Evolutionary conservation across 2,888 invertebrate species (phyloP).

Genomic region (Xylocampa areola): DNA sequence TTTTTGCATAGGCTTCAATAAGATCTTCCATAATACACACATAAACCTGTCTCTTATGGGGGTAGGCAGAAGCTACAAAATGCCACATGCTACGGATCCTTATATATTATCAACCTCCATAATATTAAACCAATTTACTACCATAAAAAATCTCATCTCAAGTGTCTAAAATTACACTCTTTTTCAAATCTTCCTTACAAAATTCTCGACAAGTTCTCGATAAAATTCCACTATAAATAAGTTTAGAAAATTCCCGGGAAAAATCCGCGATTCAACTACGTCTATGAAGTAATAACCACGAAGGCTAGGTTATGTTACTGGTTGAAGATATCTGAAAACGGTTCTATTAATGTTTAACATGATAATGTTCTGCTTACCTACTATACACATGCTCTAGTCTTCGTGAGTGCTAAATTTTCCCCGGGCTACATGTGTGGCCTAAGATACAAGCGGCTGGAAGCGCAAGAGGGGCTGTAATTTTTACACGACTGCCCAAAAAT

Average conservation of each 20-base stretch:
- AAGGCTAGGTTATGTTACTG: background rate
- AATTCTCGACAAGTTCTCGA: background rate
- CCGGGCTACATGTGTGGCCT: constrained; percentile 60
- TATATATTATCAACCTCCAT: no score
- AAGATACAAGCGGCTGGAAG: constrained; percentile 37
- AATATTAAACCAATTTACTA: no score
- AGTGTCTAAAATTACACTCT: no score
- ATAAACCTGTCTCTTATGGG: no score
- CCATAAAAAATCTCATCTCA: no score
- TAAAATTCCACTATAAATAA: background rate
- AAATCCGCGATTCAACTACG: constrained; percentile 4
- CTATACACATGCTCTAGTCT: constrained; percentile 63
- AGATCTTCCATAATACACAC: no score
- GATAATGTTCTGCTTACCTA: constrained; percentile 61
- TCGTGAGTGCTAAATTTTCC: constrained; percentile 80
- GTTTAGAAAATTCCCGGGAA: background rate
- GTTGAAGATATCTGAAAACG: constrained; percentile 33
- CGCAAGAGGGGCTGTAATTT: no score
- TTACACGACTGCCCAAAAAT: no score
- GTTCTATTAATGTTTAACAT: constrained; percentile 61
- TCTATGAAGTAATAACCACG: constrained; percentile 25
- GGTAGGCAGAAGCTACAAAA: no score
- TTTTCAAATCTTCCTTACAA: no score
- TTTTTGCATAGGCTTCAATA: no score
- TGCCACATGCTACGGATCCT: no score